Percentiles rank a stretch among this genome's conserved stretches.
Conservation (phyloP, 1,140 invertebrate genomes). For the Polypedilum pembai region DNA sequence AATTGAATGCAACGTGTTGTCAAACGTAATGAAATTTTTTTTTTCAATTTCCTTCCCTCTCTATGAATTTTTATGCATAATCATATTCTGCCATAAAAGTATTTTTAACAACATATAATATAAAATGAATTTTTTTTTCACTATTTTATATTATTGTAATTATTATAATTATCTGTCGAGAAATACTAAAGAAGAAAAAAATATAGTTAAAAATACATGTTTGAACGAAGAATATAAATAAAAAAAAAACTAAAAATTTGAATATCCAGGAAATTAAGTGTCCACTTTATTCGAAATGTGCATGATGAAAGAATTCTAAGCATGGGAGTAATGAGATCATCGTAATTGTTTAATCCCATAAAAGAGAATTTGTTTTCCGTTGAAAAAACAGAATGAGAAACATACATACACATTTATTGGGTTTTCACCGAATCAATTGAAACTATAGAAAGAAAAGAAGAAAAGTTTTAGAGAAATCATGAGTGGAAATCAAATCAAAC, state of each 20-base stretch:
- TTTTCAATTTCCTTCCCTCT: not conserved
- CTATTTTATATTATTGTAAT: not conserved
- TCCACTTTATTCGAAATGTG: not conserved
- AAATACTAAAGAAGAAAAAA: not conserved
- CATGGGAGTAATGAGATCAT: not conserved
- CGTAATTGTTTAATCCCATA: not conserved
- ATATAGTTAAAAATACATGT: slow-evolving; percentile 19
- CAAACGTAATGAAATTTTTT: not conserved
- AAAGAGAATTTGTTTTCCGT: slow-evolving; percentile 9
- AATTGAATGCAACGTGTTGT: slow-evolving; percentile 12
- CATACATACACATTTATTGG: not conserved
- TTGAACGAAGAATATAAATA: slow-evolving; percentile 1
- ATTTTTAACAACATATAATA: not conserved
- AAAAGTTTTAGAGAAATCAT: slow-evolving; percentile 4
- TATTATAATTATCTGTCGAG: slow-evolving; percentile 2
- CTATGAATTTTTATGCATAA: no score
- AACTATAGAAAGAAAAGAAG: not conserved
- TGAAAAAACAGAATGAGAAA: not conserved
- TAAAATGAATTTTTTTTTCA: not conserved
- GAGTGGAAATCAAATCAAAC: slow-evolving; percentile 25
- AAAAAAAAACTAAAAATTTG: slow-evolving; percentile 5
- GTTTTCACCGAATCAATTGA: not conserved
- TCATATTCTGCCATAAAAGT: not conserved
- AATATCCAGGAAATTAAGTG: slow-evolving; percentile 7
- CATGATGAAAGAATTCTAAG: no score